Evolutionary conservation across 2,797 vertebrate species (phyloP).

Genomic region (Bradypus variegatus): DNA sequence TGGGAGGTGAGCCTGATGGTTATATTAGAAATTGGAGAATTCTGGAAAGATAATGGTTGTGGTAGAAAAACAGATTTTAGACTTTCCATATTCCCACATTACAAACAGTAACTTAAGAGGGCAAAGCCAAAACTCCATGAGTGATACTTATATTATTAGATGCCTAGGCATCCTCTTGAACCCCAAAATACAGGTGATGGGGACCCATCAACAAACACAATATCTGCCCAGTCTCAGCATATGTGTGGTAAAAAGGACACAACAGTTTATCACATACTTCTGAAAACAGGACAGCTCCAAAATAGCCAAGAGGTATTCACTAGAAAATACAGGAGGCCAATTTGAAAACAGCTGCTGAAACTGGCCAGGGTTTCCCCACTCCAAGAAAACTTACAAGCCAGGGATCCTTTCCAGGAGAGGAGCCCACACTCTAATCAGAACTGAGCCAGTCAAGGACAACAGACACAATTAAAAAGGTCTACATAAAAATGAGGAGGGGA

Average conservation of each 20-base stretch:
- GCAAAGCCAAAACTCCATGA: slow-evolving; percentile 6
- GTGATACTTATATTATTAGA: neutral
- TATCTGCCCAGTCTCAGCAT: neutral
- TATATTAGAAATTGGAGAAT: slow-evolving; percentile 21
- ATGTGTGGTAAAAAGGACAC: neutral
- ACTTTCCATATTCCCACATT: slow-evolving; percentile 4
- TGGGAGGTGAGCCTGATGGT: neutral
- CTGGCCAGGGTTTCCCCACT: neutral
- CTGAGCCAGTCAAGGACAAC: neutral
- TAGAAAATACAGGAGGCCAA: neutral
- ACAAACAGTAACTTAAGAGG: neutral
- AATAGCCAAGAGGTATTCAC: neutral
- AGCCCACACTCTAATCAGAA: neutral
- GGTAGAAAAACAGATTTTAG: neutral
- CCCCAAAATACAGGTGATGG: neutral
- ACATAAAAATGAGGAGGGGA: neutral
- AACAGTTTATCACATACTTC: neutral
- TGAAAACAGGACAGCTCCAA: neutral
- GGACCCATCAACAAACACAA: neutral
- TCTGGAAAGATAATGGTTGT: neutral
- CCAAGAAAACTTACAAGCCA: neutral
- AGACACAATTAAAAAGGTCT: neutral
- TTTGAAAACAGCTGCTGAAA: neutral
- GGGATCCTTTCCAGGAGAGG: neutral
- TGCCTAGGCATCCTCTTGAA: neutral